Base-by-base conservation (phyloP, 2,888 invertebrate species). In the Oscheius onirici region DNA sequence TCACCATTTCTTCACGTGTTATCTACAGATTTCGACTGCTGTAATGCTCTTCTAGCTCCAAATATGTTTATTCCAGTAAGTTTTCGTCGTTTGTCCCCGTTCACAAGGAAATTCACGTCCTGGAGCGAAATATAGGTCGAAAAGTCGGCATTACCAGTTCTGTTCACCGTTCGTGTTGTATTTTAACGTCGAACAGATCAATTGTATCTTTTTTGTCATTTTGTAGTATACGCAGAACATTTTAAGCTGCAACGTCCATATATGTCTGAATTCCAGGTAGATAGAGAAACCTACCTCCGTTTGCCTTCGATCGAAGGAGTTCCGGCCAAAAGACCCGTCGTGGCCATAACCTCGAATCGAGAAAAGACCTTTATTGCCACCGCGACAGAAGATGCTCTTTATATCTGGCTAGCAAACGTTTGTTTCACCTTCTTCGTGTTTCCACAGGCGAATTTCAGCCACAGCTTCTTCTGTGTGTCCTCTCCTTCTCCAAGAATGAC, bases 341-440 rank as follows among this genome's bases (percentile, higher is more conserved):
- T 73, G 15, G 71, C 63, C 17, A 63, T 86, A 10, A 75, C 72
- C 3, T 82, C 81, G 3, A 86, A 87, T 67, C 74, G 86, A n/a
- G 87, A 86, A 26, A 75, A 81, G n/a, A 73, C 75, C 10, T 69
- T 86, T 24, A 71, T 85, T 55, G 84, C 83, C 11, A 74, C 80
- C 15, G 75, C 81, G 1, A 83, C 84, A 0, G 70, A 67, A 24
- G 72, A 78, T 28, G 60, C 79, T 0, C 40, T 87, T 2, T 82
- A 78, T 66, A 78, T 87, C 43, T 87, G 79, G 75, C 76, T 82
- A n/a, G 73, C 84, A 17, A 78, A 84, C 74, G 86, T 86, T 61
- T 69, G 76, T 46, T 17, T 24, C 61, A 8, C 3, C 15, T 15
- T 28, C 8, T 22, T 44, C 6, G 13, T 41, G 17, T 40, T 17